Evolutionary conservation across 2,888 invertebrate genomes (phyloP).

Genomic region (Netelia fuscicornis): DNA sequence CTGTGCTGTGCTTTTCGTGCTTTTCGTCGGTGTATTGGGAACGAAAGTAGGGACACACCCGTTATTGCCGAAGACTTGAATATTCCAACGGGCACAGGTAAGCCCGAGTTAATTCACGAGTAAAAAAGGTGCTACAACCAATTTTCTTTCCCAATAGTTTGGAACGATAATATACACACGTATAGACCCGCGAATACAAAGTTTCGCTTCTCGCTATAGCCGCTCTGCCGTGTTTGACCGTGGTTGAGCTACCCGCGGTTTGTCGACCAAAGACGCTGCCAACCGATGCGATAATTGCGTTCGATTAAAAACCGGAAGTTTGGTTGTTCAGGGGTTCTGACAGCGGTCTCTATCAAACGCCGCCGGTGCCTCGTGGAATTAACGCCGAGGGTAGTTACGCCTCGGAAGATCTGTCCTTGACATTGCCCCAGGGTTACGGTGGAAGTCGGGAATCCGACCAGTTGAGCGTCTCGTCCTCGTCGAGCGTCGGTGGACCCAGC

Average conservation of each 20-base stretch:
- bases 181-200: conserved; percentile 14
- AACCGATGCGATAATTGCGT: conserved; percentile 3
- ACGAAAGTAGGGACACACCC: background rate
- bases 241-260: conserved; percentile 17
- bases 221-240: background rate
- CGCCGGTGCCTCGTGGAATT: conserved; percentile 86
- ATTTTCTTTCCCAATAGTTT: background rate
- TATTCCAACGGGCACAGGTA: background rate
- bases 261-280: background rate
- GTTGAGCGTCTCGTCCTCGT: conserved; percentile 88
- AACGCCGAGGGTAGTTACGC: conserved; percentile 86
- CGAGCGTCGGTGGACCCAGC: conserved; percentile 87
- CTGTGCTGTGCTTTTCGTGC: conserved; percentile 30
- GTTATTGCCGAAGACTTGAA: background rate
- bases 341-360: conserved; percentile 87
- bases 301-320: conserved; percentile 64
- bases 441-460: conserved; percentile 87
- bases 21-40: conserved; percentile 17
- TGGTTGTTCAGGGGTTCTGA: conserved; percentile 86
- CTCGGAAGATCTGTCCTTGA: conserved; percentile 86
- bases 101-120: background rate
- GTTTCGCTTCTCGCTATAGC: conserved; percentile 24
- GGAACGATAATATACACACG: background rate
- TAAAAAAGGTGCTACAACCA: background rate
- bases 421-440: conserved; percentile 84